Conservation (phyloP, 92 coral and sea anemone genomes). For the Siderastrea siderea region DNA sequence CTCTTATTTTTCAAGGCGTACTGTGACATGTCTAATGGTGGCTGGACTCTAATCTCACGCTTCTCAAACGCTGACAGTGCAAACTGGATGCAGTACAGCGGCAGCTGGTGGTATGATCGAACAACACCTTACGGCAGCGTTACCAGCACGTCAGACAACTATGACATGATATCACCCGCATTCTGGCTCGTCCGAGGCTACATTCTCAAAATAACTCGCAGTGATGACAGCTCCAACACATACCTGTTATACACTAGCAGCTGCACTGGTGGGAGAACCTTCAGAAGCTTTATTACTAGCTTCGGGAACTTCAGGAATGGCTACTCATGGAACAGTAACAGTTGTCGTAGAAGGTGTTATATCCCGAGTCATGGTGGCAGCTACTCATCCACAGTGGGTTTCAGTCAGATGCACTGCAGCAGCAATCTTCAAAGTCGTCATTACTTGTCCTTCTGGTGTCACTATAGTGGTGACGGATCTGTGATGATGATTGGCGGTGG, state of each 20-base stretch:
- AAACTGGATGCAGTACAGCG: constrained; percentile 79
- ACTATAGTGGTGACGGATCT: constrained; percentile 43
- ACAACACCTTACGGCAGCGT: constrained; percentile 57
- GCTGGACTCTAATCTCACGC: constrained; percentile 84
- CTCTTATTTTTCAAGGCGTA: constrained; percentile 30
- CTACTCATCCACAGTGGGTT: constrained; percentile 52
- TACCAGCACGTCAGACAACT: constrained; percentile 63
- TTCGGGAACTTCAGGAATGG: constrained; percentile 64
- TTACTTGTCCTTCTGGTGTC: constrained; percentile 74
- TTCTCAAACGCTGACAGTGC: constrained; percentile 72
- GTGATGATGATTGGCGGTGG: too few relatives aligned
- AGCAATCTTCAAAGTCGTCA: constrained; percentile 45
- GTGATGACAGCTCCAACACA: constrained; percentile 75
- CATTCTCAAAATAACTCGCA: constrained; percentile 74
- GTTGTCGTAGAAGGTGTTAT: constrained; percentile 64
- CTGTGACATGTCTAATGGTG: constrained; percentile 70
- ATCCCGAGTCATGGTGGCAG: constrained; percentile 49
- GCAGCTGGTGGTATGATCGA: constrained; percentile 81
- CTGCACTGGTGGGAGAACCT: constrained; percentile 64
- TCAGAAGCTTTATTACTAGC: constrained; percentile 54
- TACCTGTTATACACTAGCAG: constrained; percentile 64
- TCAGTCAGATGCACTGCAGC: constrained; percentile 51
- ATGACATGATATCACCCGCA: constrained; percentile 84
- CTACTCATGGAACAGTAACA: constrained; percentile 49
- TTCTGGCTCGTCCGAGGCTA: constrained; percentile 72